Evolutionary conservation across 2,888 invertebrate genomes (phyloP), one percentile per base, ranked within the genome.

Genomic region (Philereme vetulata): DNA sequence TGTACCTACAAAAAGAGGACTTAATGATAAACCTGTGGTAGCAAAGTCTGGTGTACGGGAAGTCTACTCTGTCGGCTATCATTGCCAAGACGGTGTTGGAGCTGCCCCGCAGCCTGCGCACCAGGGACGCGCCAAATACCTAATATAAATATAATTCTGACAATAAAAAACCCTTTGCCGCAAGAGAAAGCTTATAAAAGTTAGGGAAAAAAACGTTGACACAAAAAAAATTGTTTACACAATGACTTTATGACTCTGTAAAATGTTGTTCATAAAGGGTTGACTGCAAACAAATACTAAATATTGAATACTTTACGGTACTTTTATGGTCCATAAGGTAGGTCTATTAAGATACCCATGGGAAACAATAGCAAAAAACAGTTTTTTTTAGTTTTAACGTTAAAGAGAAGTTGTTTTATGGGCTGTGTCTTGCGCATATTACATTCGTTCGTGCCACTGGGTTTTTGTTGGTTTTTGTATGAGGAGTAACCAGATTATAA

Each of bases 341-440:
- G 38, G 48, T 59, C 46, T 43, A 55, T 56, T 59, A 60, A 51
- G 64, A 56, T 53, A 49, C 62, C 62, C 54, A 53, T 56, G 67
- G 64, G 70, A 70, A 67, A 72, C 71, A 72, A 67, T 67, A 64
- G 58, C 54, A 56, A 63, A 64, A 62, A 62, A 58, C 10, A 44
- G 55, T 36, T 60, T 66, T 67, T 64, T 56, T 64, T 66, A 4
- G n/a, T 54, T 45, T 42, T 43, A n/a, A 21, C 38, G 9, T 45
- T 36, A 7, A 1, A 32, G 35, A 9, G 51, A 11, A 35, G 21
- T 7, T 10, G 10, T 49, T 61, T 61, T 57, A 57, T 57, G 53
- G 47, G 21, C 21, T 8, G 7, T 51, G 3, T 43, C 43, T 4
- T 5, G n/a, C 35, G 35, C 35, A 48, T 48, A 21, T 21, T 21